phyloP scores from a whole-genome alignment of 2,888 invertebrate genomes.

The Ditula angustiorana region DNA sequence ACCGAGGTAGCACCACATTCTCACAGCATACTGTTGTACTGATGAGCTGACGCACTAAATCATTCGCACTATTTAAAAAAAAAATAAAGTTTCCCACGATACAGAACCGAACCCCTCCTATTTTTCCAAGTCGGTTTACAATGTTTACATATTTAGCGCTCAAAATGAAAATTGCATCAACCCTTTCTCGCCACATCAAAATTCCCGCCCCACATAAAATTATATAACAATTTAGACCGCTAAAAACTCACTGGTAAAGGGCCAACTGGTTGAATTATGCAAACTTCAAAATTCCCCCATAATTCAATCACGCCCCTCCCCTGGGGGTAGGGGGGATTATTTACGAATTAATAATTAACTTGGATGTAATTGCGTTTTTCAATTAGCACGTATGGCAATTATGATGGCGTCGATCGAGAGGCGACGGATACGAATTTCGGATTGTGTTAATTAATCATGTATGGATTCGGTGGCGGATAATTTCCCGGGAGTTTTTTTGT shows the following conservation, averaged over 20 bases:
- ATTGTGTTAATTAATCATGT: slow-evolving; percentile 8
- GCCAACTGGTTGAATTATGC: slow-evolving; percentile 81
- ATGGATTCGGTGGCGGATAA: neutral
- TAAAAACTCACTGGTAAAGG: slow-evolving; percentile 63
- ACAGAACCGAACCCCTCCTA: neutral
- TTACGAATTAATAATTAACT: slow-evolving; percentile 86
- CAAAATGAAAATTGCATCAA: neutral
- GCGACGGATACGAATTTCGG: slow-evolving; percentile 63
- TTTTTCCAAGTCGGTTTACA: neutral
- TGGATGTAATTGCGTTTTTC: slow-evolving; percentile 83
- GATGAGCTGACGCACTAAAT: too few relatives aligned
- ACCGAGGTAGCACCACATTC: too few relatives aligned
- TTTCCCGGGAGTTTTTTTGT: neutral
- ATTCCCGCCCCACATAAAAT: slow-evolving; percentile 31
- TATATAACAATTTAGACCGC: slow-evolving; percentile 35
- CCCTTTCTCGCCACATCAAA: slow-evolving; percentile 23
- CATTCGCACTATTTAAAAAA: too few relatives aligned
- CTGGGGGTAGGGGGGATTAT: slow-evolving; percentile 74
- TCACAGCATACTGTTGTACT: too few relatives aligned
- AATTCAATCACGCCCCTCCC: slow-evolving; percentile 79
- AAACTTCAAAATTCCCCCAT: slow-evolving; percentile 84
- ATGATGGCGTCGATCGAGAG: slow-evolving; percentile 51
- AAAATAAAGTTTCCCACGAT: neutral
- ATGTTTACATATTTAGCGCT: neutral
- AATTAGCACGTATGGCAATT: slow-evolving; percentile 81